Base-by-base conservation (phyloP, 1,140 invertebrate genomes). In the Plectrocnemia conspersa region DNA sequence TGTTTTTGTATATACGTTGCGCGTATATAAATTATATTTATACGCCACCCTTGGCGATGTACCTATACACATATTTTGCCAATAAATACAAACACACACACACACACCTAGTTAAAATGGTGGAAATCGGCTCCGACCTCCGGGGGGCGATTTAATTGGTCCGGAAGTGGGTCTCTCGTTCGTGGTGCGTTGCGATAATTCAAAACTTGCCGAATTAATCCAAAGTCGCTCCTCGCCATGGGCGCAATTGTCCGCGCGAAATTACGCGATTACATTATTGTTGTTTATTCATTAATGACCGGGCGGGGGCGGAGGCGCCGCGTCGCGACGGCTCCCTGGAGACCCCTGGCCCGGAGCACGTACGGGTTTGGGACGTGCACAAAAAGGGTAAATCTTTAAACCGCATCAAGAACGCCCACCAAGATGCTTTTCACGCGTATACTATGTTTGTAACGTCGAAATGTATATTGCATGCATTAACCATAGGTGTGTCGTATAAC, bases 351-450 rank as follows among this genome's bases (percentile, higher is more conserved):
- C 22, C 47, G 18, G 16, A 24, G 13, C 32, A 36, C 47, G 22
- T 24, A 38, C 21, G 25, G 33, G 27, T n/a, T 5, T 16, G 35
- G 5, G 5, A 38, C 11, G 18, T 38, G 35, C 22, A 33, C 32
- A 24, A 16, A 24, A 18, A 32, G 7, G 2, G 24, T 9, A n/a
- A 47, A 47, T 38, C 36, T 50, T 15, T 22, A 7, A 32, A 50
- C 19, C 24, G 47, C 47, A 50, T 50, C 40, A 50, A 50, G 18
- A 50, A 50, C 6, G n/a, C 27, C n/a, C 6, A 29, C 27, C n/a
- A 29, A n/a, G 6, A 29, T n/a, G n/a, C 6, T 29, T 7, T 29
- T 29, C 27, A 29, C 6, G n/a, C n/a, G 27, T 29, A n/a, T n/a
- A n/a, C n/a, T n/a, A n/a, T n/a, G n/a, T n/a, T n/a, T n/a, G n/a